Evolutionary conservation across 2,888 invertebrate species (phyloP), one percentile per base, ranked within the genome.

Genomic region (Pachliopta kotzebuea): DNA sequence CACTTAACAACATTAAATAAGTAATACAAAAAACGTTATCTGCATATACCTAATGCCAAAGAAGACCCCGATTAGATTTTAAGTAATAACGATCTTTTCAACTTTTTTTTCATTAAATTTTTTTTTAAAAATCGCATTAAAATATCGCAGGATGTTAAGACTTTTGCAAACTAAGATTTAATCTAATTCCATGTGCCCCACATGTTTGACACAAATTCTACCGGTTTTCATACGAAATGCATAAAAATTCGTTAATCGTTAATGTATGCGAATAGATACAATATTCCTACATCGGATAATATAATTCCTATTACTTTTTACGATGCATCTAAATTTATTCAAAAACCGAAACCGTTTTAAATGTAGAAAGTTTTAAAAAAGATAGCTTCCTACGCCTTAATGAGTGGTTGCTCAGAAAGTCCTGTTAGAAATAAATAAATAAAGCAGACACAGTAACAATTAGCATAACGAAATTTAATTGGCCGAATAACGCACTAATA

Each of bases 301-400:
- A 58, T 49, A 26, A 49, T 26, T 58, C n/a, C 49, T 50, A 59
- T 65, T 60, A 60, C 18, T 29, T 45, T 65, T 60, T 60, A 60
- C 29, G 53, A 53, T 45, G 45, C 53, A 65, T 29, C 53, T 56
- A 56, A 64, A 65, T 64, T 50, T 64, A 65, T 65, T 60, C 60
- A 60, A 60, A 60, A 45, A 50, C 14, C 49, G 56, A 49, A 62
- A 56, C 56, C 42, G 45, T 60, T 60, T 64, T 20, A 18, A 50
- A 56, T 37, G n/a, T 50, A 52, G 23, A 62, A 52, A 37, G 37
- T 26, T 7, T 24, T 20, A 23, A 60, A 56, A 55, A 55, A 29
- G n/a, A 61, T 29, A 1, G 17, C 49, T 60, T 26, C 62, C 37
- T 56, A 17, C 4, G 18, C 14, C 49, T 56, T 54, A 56, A 56